Base-by-base conservation (phyloP, 2,797 vertebrate species). In the Semaprochilodus insignis region DNA sequence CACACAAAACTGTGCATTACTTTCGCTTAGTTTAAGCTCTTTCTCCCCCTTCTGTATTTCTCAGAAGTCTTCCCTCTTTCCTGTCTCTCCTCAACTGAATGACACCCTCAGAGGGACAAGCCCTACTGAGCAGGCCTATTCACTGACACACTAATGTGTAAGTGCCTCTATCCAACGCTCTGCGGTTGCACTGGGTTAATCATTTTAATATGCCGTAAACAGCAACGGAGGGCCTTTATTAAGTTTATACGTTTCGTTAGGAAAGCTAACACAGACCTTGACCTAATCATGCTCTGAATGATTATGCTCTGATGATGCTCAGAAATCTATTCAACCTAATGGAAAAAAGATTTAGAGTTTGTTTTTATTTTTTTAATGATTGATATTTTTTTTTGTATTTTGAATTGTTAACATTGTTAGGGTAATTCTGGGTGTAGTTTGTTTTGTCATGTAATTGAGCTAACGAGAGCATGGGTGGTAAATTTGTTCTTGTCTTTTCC, bases 11-110 rank as follows among this genome's bases (percentile, higher is more conserved):
- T 70, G 67, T 21, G 44, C 48, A 60, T 62, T 60, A 27, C 27
- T 63, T 67, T 65, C 17, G 65, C 52, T 40, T 72, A 63, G 72
- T 77, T 21, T 63, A 54, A 48, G 25, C 14, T 19, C n/a, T 75
- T 66, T 69, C 54, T 51, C 51, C 74, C 76, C 71, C 65, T 31
- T 70, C 57, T 36, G 52, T 31, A n/a, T 74, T 65, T 83, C 23
- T 83, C 63, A 75, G 71, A 80, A 83, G 78, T 60, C 60, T n/a
- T 31, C 27, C 31, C 54, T 57, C 14, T 69, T 78, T 79, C 63
- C 75, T 16, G 60, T n/a, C 52, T 65, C 21, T 81, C 5, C 8
- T 57, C 15, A 71, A n/a, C 57, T 80, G 15, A 70, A 31, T 80
- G 69, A 76, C 66, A 55, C 48, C 21, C 57, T n/a, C 65, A 36